Evolutionary conservation across 2,888 invertebrate species (phyloP).

Genomic region (Caenorhabditis uteleia): DNA sequence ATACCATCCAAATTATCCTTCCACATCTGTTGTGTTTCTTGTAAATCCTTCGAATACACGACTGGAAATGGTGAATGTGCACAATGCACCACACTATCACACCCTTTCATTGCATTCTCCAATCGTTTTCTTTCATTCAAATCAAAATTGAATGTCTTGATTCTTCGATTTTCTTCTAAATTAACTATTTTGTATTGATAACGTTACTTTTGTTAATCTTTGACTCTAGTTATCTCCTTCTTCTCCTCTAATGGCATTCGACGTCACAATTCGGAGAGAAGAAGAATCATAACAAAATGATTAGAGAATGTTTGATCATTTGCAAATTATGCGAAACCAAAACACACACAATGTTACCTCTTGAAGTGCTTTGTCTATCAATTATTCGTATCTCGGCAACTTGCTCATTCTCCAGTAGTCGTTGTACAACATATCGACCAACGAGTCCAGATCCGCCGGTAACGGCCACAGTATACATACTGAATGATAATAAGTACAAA

Average conservation of each 20-base stretch:
- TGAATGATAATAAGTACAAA: conserved; percentile 2
- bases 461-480: conserved; percentile 54
- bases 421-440: conserved; percentile 55
- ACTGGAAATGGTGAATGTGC: conserved; percentile 43
- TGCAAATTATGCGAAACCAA: neutral
- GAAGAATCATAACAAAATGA: too few relatives aligned
- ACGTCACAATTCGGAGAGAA: too few relatives aligned
- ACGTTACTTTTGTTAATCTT: neutral
- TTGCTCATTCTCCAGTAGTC: conserved; percentile 50
- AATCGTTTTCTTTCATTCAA: conserved; percentile 37
- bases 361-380: conserved; percentile 44
- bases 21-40: conserved; percentile 45
- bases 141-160: conserved; percentile 37
- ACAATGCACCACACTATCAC: conserved; percentile 50
- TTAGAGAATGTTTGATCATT: too few relatives aligned
- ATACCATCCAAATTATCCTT: conserved; percentile 43
- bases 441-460: conserved; percentile 65
- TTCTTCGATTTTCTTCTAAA: conserved; percentile 19
- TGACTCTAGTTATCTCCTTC: neutral
- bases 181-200: too few relatives aligned
- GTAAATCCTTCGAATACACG: conserved; percentile 28
- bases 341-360: conserved; percentile 17
- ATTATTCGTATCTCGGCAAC: conserved; percentile 59
- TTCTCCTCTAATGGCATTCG: too few relatives aligned
- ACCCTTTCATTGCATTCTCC: conserved; percentile 47